Conservation (phyloP, 92 coral and sea anemone species). For the Ricordea florida region DNA sequence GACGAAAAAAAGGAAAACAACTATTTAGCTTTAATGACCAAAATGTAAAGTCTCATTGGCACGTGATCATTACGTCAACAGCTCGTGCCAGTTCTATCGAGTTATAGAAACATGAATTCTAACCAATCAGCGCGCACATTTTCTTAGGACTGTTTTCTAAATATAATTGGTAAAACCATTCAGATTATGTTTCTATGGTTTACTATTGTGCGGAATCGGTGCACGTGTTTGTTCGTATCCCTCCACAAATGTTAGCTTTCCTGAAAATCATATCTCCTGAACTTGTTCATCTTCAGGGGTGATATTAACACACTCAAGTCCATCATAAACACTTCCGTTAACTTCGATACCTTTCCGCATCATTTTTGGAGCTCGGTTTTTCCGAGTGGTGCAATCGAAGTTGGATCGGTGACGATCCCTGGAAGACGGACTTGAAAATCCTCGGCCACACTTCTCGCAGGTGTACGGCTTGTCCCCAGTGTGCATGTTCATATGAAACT, state of each 20-base stretch:
- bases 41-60: too few species aligned
- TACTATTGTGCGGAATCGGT: too few species aligned
- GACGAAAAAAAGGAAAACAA: too few species aligned
- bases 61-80: too few species aligned
- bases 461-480: constrained; percentile 97
- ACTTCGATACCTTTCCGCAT: constrained; percentile 70
- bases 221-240: too few species aligned
- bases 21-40: too few species aligned
- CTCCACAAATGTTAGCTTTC: not conserved
- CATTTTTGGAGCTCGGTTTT: constrained; percentile 89
- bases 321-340: constrained; percentile 29
- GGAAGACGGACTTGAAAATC: constrained; percentile 98
- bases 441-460: constrained; percentile 96
- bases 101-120: too few species aligned
- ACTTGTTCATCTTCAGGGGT: constrained; percentile 3
- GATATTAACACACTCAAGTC: not conserved
- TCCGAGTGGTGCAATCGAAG: constrained; percentile 96
- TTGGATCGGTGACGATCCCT: constrained; percentile 98
- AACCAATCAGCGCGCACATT: too few species aligned
- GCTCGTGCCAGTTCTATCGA: too few species aligned
- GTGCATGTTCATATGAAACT: constrained; percentile 99
- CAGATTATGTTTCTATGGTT: too few species aligned
- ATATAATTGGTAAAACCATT: too few species aligned
- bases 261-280: not conserved
- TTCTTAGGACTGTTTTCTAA: too few species aligned